phyloP scores from a whole-genome alignment of 2,797 vertebrate species.

The Hoplostethus mediterraneus region DNA sequence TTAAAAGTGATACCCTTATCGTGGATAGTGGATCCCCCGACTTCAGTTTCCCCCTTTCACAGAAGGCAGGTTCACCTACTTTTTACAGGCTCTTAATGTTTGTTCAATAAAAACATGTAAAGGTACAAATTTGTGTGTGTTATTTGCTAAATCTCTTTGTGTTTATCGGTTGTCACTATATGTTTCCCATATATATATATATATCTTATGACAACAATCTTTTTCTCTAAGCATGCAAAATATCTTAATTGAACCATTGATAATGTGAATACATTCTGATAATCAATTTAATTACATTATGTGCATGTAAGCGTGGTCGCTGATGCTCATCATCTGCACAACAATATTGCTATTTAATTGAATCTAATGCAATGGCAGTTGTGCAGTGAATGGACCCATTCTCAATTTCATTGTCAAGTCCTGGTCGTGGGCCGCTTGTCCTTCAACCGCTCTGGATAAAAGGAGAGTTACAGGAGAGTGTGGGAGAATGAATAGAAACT shows the following conservation, averaged over 20 bases:
- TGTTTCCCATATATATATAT: too few species aligned
- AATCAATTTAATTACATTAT: conserved; percentile 5
- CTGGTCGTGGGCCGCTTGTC: conserved; percentile 41
- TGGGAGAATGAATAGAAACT: conserved; percentile 77
- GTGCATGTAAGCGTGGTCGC: background rate
- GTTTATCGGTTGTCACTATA: too few species aligned
- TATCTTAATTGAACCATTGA: conserved; percentile 1
- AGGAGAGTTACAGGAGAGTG: conserved; percentile 61
- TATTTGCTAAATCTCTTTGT: too few species aligned
- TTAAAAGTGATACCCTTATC: conserved; percentile 51
- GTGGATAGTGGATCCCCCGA: too few species aligned
- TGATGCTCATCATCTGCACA: conserved; percentile 6
- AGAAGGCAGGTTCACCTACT: too few species aligned
- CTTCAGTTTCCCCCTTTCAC: too few species aligned
- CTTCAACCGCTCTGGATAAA: conserved; percentile 62
- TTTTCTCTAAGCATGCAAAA: background rate
- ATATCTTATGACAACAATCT: background rate
- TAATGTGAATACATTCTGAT: background rate
- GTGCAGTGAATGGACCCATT: conserved; percentile 59
- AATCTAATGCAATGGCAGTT: conserved; percentile 24
- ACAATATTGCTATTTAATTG: conserved; percentile 16
- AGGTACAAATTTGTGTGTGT: too few species aligned
- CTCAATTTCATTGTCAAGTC: conserved; percentile 39
- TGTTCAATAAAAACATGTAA: too few species aligned
- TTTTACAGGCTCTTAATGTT: too few species aligned